Conservation (phyloP, 2,113 vertebrate genomes). For the Stercorarius parasiticus region DNA sequence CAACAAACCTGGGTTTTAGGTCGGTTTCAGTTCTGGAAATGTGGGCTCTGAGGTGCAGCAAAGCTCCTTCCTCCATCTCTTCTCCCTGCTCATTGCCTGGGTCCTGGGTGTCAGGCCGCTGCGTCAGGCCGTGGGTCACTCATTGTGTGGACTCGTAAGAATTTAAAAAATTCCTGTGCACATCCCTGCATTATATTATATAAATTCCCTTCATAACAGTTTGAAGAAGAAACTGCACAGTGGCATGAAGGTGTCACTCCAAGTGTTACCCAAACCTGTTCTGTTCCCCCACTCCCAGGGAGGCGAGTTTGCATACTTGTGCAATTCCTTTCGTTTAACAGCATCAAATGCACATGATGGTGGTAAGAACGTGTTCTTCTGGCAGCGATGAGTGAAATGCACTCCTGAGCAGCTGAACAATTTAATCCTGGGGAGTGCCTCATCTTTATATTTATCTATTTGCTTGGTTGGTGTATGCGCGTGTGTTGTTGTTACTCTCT, state of each 20-base stretch:
- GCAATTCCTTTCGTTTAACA: neutral
- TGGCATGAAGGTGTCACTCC: neutral
- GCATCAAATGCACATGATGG: neutral
- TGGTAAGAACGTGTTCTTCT: neutral
- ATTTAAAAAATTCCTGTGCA: neutral
- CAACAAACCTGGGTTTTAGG: neutral
- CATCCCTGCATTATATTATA: neutral
- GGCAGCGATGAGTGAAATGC: neutral
- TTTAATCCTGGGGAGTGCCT: conserved; percentile 25
- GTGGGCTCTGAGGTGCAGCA: neutral
- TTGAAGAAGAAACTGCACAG: neutral
- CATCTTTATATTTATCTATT: neutral
- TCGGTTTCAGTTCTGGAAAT: neutral
- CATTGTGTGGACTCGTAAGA: accelerated
- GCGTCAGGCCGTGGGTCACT: neutral
- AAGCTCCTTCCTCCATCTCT: neutral
- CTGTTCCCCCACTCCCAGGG: neutral
- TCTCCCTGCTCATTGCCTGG: neutral
- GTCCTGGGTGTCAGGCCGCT: neutral
- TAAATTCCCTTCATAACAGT: neutral
- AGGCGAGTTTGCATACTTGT: neutral
- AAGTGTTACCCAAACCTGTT: neutral
- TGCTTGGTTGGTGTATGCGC: accelerated
- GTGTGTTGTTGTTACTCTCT: neutral
- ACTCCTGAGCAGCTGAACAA: neutral